Evolutionary conservation across 2,888 invertebrate genomes (phyloP).

Genomic region (Limenitis camilla): DNA sequence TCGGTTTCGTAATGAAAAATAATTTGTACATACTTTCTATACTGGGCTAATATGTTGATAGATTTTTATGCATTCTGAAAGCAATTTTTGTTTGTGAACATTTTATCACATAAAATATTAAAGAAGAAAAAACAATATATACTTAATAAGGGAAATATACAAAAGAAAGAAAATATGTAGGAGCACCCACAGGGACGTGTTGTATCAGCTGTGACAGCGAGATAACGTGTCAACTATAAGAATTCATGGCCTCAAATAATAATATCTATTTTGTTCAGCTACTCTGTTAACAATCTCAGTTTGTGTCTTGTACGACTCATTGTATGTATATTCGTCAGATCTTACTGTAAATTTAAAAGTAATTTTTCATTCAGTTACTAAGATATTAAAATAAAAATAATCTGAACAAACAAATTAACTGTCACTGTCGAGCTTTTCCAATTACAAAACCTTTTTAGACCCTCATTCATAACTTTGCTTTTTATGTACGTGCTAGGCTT

Average conservation of each 20-base stretch:
- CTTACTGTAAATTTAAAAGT: not conserved
- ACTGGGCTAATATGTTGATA: too few species aligned
- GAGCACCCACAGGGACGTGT: conserved; percentile 15
- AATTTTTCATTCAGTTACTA: too few species aligned
- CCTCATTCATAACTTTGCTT: not conserved
- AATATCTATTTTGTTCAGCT: not conserved
- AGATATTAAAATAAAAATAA: too few species aligned
- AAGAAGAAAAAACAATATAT: too few species aligned
- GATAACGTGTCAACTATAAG: conserved; percentile 13
- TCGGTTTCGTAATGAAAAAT: too few species aligned
- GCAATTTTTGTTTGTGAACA: too few species aligned
- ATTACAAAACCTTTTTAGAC: not conserved
- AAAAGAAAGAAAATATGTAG: not conserved
- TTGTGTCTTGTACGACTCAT: not conserved
- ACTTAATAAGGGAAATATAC: not conserved
- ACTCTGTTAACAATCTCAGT: not conserved
- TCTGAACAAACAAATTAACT: not conserved
- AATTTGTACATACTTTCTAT: too few species aligned
- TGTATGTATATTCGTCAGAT: not conserved
- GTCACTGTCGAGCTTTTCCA: not conserved
- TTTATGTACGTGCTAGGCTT: not conserved
- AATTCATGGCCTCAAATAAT: conserved; percentile 6
- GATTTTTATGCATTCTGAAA: too few species aligned
- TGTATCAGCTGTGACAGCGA: conserved; percentile 13
- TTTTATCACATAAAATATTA: too few species aligned